Evolutionary conservation across 2,797 vertebrate genomes (phyloP).

Genomic region (Remorina albescens): DNA sequence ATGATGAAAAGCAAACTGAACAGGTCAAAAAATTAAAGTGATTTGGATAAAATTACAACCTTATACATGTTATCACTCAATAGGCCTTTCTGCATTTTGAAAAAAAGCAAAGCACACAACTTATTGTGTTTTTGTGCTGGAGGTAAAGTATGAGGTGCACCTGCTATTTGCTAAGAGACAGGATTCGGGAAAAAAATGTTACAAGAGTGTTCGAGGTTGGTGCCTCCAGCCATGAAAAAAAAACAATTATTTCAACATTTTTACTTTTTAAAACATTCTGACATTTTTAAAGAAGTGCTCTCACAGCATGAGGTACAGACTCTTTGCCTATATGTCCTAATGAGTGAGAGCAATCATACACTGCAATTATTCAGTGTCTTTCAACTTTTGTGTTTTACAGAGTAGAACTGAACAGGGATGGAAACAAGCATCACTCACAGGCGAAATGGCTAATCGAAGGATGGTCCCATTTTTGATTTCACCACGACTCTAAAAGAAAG

Average conservation of each 20-base stretch:
- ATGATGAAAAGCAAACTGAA: too few relatives aligned
- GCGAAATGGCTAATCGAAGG: constrained; percentile 94
- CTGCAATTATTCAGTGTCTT: background rate
- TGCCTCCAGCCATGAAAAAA: constrained; percentile 25
- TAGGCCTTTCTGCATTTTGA: background rate
- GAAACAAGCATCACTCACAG: constrained; percentile 82
- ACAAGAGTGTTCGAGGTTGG: constrained; percentile 4
- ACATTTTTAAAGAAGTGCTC: constrained; percentile 27
- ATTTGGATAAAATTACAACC: background rate
- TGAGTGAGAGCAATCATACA: background rate
- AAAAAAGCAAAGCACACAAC: too few relatives aligned
- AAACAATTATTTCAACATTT: too few relatives aligned
- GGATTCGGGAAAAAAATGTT: too few relatives aligned
- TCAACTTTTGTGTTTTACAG: background rate
- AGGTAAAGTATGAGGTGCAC: too few relatives aligned
- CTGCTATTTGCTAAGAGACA: too few relatives aligned
- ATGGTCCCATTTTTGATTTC: constrained; percentile 99
- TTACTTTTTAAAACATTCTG: too few relatives aligned
- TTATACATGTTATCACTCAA: background rate
- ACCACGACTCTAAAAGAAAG: constrained; percentile 88
- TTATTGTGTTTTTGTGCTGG: too few relatives aligned
- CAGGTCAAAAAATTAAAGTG: too few relatives aligned
- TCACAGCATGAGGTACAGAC: constrained; percentile 2
- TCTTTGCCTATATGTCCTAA: background rate
- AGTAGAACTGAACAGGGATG: background rate